A percentile compares a stretch with the other conserved stretches of the same genome.
These are phyloP conservation scores for Bufotes viridis DNA, from an alignment of 2,797 vertebrate species.

Conservation along the genomic window DNA sequence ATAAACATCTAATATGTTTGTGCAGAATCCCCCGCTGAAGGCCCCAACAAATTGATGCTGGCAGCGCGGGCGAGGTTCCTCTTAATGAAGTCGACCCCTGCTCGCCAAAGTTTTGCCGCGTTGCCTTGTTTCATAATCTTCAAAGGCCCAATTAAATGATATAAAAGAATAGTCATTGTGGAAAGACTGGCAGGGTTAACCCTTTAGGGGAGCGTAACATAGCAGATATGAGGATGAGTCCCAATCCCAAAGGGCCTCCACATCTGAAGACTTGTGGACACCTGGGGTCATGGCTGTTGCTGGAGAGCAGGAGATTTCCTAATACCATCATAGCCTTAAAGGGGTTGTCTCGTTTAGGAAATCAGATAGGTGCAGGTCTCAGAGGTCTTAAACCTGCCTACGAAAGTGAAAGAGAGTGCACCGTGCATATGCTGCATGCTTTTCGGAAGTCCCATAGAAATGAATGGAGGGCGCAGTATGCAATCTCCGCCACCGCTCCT, in stretches of 20 bases:
- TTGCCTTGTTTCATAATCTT: background rate
- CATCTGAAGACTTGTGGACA: too few species aligned
- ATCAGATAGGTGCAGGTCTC: too few species aligned
- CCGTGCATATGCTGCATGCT: too few species aligned
- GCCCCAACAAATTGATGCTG: slow-evolving; percentile 20
- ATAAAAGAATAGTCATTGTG: background rate
- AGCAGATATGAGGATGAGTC: background rate
- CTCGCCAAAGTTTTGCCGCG: background rate
- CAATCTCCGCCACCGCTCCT: too few species aligned
- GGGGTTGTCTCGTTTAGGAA: too few species aligned
- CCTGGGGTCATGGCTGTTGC: too few species aligned
- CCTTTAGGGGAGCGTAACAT: background rate
- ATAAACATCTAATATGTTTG: slow-evolving; percentile 52
- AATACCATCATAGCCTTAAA: too few species aligned
- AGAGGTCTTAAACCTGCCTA: too few species aligned
- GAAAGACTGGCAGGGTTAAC: background rate
- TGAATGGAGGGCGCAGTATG: too few species aligned
- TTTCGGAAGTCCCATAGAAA: too few species aligned
- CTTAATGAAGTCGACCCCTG: slow-evolving; percentile 38
- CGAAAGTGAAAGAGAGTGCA: too few species aligned
- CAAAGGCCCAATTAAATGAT: slow-evolving; percentile 10
- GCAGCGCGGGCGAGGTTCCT: background rate
- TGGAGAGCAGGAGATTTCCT: too few species aligned
- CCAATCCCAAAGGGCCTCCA: background rate
- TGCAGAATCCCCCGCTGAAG: slow-evolving; percentile 1